Evolutionary conservation across 2,888 invertebrate species (phyloP).

Genomic region (Teinopalpus imperialis): DNA sequence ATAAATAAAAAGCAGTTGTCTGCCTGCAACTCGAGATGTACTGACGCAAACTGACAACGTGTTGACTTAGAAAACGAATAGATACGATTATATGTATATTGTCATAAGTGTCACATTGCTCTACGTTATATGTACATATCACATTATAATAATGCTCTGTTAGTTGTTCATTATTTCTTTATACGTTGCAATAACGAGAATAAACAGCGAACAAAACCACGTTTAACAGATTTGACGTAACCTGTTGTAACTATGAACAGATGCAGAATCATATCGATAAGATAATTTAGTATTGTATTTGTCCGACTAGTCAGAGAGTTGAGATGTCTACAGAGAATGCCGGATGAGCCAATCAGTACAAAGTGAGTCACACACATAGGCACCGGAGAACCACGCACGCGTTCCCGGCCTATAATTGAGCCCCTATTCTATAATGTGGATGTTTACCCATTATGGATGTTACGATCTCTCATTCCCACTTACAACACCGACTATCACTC

Average conservation of each 20-base stretch:
- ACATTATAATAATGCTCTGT: too few relatives aligned
- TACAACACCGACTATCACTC: constrained; percentile 32
- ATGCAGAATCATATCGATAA: neutral
- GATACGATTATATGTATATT: constrained; percentile 6
- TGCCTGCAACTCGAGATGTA: constrained; percentile 41
- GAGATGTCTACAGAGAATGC: constrained; percentile 61
- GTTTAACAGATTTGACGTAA: neutral
- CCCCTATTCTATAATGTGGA: constrained; percentile 46
- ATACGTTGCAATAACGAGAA: too few relatives aligned
- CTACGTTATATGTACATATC: too few relatives aligned
- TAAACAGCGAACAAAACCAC: too few relatives aligned
- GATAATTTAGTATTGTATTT: constrained; percentile 37
- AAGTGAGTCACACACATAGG: constrained; percentile 64
- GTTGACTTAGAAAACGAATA: constrained; percentile 21
- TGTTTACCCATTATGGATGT: constrained; percentile 37
- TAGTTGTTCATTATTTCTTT: too few relatives aligned
- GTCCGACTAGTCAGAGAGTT: constrained; percentile 56
- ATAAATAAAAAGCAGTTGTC: constrained; percentile 55
- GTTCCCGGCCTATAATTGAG: constrained; percentile 48
- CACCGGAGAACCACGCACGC: constrained; percentile 44
- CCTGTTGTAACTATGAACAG: neutral
- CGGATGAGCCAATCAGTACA: constrained; percentile 74
- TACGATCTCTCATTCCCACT: constrained; percentile 47
- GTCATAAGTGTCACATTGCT: neutral
- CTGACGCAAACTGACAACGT: constrained; percentile 29